Percentiles rank a stretch among this genome's conserved stretches.
These are phyloP conservation scores for roundworm (Caenorhabditis elegans) DNA, from an alignment of 1,140 invertebrate genomes.

Conservation along the genomic window DNA sequence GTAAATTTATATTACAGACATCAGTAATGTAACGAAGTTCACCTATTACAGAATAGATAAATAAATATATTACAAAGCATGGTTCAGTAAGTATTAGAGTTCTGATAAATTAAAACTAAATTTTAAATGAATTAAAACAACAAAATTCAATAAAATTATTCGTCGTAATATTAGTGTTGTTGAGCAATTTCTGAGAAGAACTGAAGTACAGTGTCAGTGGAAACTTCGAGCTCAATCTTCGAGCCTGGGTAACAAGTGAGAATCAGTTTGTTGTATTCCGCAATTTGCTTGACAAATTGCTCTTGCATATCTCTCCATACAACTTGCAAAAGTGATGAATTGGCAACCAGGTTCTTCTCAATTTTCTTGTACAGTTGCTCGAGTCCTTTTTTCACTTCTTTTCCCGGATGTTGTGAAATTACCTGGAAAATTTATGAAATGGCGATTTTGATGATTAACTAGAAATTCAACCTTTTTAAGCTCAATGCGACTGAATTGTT, in stretches of 20 bases:
- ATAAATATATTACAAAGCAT: too few species aligned
- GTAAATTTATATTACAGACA: slow-evolving; percentile 5
- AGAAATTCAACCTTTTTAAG: slow-evolving; percentile 77
- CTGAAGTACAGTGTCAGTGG: slow-evolving; percentile 89
- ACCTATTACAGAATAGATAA: too few species aligned
- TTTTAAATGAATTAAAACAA: too few species aligned
- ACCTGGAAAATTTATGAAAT: not conserved
- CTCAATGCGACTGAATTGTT: slow-evolving; percentile 95
- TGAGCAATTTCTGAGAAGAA: slow-evolving; percentile 98
- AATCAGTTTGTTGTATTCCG: slow-evolving; percentile 87
- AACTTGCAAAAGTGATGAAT: slow-evolving; percentile 89
- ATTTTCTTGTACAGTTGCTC: slow-evolving; percentile 94
- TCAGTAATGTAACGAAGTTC: too few species aligned
- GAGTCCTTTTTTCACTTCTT: slow-evolving; percentile 91
- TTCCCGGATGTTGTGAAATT: slow-evolving; percentile 89
- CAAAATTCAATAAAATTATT: too few species aligned
- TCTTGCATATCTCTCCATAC: slow-evolving; percentile 99
- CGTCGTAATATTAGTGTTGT: too few species aligned
- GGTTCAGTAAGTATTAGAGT: too few species aligned
- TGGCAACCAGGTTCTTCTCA: slow-evolving; percentile 92
- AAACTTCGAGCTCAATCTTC: slow-evolving; percentile 89
- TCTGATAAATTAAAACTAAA: too few species aligned
- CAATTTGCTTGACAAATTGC: slow-evolving; percentile 95
- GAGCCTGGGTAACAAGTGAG: slow-evolving; percentile 93
- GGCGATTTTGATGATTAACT: not conserved